phyloP scores from a whole-genome alignment of 2,888 invertebrate genomes.

The Sthenelais limicola region DNA sequence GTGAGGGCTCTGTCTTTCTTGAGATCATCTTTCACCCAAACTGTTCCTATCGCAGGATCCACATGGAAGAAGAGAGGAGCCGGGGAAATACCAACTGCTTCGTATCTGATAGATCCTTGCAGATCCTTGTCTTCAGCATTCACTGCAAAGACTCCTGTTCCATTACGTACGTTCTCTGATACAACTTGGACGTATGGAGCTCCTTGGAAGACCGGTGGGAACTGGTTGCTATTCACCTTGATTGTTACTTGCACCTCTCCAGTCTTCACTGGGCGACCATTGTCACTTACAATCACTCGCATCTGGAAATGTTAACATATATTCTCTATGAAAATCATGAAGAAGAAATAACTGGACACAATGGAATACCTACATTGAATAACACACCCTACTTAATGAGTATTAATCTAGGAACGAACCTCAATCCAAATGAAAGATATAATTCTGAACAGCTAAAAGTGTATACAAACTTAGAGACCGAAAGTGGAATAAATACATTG shows the following conservation, averaged over 20 bases:
- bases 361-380: too few relatives aligned
- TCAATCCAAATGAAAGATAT: too few relatives aligned
- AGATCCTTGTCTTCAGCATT: slow-evolving; percentile 57
- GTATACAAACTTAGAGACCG: too few relatives aligned
- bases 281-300: slow-evolving; percentile 48
- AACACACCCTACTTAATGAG: too few relatives aligned
- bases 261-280: slow-evolving; percentile 47
- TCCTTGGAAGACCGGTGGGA: slow-evolving; percentile 49
- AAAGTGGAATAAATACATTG: too few relatives aligned
- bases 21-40: slow-evolving; percentile 54
- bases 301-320: too few relatives aligned
- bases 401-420: too few relatives aligned
- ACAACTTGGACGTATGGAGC: slow-evolving; percentile 51
- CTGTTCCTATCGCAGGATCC: slow-evolving; percentile 47
- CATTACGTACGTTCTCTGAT: slow-evolving; percentile 53
- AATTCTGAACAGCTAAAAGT: too few relatives aligned
- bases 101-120: slow-evolving; percentile 49
- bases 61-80: slow-evolving; percentile 57
- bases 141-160: slow-evolving; percentile 52
- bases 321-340: too few relatives aligned
- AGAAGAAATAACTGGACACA: too few relatives aligned
- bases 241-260: slow-evolving; percentile 47
- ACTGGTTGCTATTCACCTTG: slow-evolving; percentile 47
- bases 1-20: slow-evolving; percentile 53
- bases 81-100: slow-evolving; percentile 51